Base-by-base conservation (phyloP, 2,797 vertebrate genomes). In the Gymnothorax javanicus region DNA sequence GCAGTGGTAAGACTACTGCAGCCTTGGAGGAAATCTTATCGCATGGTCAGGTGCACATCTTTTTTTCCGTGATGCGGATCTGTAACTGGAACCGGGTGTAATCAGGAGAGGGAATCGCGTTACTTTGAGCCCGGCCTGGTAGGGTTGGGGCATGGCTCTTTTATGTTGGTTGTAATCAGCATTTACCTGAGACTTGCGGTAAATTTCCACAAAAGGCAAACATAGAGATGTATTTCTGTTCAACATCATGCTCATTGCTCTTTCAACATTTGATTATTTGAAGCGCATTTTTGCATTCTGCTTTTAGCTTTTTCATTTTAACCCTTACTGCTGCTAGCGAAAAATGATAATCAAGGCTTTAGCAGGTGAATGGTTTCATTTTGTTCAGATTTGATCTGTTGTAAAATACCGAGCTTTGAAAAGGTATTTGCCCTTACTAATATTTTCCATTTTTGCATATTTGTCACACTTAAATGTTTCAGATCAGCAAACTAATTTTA, bases 1-100 rank as follows among this genome's bases (percentile, higher is more conserved):
- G 91, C 99, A 99, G 92, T 99, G 98, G 99, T 99, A 92, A 96
- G 94, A 60, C 9, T 27, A 33, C 4, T 58, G 52, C 93, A 88
- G 20, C 73, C 1, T 33, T 2, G 43, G 43, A 0, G 12, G 57
- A 20, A n/a, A 1, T 13, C 9, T 8, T 2, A 23, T 52, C 62
- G 13, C 20, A 4, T 54, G 5, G 60, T n/a, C 83, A 17, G 13
- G 15, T 2, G 33, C 13, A n/a, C 60, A 50, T 67, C 13, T 50
- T 9, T 12, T 20, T 64, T 64, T 64, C 59, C n/a, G 3, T 84
- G 59, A 52, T 20, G 33, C 0, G 83, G 60, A 0, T 25, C 13
- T 1, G 59, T 84, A 84, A 67, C 27, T 17, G 8, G 82, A 62
- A 58, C 9, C 59, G 23, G 57, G 4, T 2, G 12, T 60, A 0